Evolutionary conservation across 2,113 vertebrate species (phyloP), one percentile per base, ranked within the genome.

Genomic region (Barnardius zonarius): DNA sequence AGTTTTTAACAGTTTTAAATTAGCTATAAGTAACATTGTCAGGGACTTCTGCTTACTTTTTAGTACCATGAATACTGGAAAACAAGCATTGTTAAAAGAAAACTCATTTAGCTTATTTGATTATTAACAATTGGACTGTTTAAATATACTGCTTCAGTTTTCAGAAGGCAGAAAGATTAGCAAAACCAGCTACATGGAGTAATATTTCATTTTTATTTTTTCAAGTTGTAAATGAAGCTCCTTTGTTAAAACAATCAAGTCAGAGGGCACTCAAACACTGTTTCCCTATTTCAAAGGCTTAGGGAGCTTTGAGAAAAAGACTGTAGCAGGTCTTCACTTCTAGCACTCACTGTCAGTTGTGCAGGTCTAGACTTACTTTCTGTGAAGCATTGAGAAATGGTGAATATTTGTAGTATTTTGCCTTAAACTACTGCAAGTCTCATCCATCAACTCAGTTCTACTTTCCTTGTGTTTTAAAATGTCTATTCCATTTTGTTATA

Each of bases 401-500:
- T 72, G 28, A 84, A 66, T 85, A 62, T 57, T 61, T 93, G 52
- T 51, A 74, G 43, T 37, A 35, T 72, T 64, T 73, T 68, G 22
- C 46, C 68, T 89, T 48, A 69, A 94, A 61, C 35, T 66, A 54
- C 55, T 77, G 55, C 33, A 63, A 72, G 76, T 54, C 62, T 88
- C 63, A 92, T 76, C 90, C 41, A 87, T 54, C 39, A 75, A 88
- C 73, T 69, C 86, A 93, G 13, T 91, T 94, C 67, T 46, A 48
- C 35, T 83, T 93, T 85, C 48, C 83, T 91, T 11, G 11, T 78
- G n/a, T 83, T 93, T 91, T 66, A 64, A 88, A 80, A 95, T 55
- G 48, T 57, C 68, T 90, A 70, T 51, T 90, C 78, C 52, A 61
- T 84, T 92, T 62, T 78, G 48, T 75, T 72, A 63, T 10, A 77